Evolutionary conservation across 2,888 invertebrate species (phyloP).

Genomic region (Zele albiditarsus): DNA sequence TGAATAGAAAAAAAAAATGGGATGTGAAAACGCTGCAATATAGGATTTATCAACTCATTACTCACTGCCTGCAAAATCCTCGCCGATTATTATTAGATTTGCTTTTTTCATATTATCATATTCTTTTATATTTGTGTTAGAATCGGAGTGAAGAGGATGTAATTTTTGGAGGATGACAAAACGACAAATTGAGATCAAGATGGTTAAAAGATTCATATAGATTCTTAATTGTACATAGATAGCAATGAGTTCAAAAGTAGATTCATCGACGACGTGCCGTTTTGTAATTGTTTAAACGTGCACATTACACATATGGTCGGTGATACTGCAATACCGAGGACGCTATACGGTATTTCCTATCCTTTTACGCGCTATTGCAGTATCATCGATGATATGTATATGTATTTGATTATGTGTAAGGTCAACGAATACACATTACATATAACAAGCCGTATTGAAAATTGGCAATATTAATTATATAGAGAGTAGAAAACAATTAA

Average conservation of each 20-base stretch:
- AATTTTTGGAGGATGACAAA: background rate
- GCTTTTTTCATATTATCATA: background rate
- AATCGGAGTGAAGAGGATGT: background rate
- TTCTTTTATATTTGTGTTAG: background rate
- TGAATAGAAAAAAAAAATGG: constrained; percentile 5
- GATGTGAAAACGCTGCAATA: background rate
- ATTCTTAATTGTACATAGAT: constrained; percentile 52
- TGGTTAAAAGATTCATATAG: constrained; percentile 37
- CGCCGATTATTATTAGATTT: background rate
- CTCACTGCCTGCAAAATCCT: background rate
- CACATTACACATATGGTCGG: constrained; percentile 30
- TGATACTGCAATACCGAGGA: no score
- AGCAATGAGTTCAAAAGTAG: constrained; percentile 40
- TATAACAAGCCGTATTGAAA: background rate
- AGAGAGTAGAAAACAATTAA: background rate
- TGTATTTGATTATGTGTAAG: background rate
- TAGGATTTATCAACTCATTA: background rate
- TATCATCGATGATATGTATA: no score
- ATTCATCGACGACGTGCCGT: constrained; percentile 49
- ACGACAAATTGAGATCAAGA: background rate
- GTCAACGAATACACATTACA: background rate
- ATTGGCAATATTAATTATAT: constrained; percentile 14
- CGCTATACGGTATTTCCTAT: no score
- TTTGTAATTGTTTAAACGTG: constrained; percentile 48
- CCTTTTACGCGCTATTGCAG: no score